Conservation (phyloP, 2,113 vertebrate genomes). For the Vombatus ursinus region DNA sequence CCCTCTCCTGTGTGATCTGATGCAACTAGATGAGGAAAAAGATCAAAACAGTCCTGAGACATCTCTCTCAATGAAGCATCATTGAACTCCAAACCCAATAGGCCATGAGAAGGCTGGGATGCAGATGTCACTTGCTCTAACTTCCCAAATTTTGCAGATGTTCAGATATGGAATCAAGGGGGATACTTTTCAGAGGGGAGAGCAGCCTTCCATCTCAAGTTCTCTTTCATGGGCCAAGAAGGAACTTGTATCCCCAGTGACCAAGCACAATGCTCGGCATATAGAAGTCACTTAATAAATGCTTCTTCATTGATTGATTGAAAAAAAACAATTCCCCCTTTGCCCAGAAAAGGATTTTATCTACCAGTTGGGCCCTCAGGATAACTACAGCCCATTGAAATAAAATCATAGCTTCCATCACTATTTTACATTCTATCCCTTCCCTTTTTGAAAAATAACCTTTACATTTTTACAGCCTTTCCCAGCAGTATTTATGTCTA, state of each 20-base stretch:
- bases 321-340: background rate
- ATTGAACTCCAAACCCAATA: background rate
- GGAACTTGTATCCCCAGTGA: background rate
- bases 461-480: background rate
- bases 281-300: background rate
- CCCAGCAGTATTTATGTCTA: background rate
- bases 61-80: background rate
- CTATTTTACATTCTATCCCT: background rate
- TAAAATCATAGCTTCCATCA: background rate
- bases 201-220: background rate
- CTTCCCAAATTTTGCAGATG: background rate
- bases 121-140: background rate
- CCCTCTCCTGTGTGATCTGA: conserved; percentile 63
- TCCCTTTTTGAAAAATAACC: background rate
- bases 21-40: conserved; percentile 46
- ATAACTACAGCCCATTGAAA: background rate
- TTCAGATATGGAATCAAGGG: background rate
- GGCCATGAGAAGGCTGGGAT: background rate
- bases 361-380: background rate
- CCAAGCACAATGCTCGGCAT: background rate
- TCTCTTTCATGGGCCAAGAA: background rate
- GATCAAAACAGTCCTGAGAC: background rate
- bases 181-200: background rate
- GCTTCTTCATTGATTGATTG: background rate
- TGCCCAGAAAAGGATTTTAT: background rate